A percentile compares a stretch with the other conserved stretches of the same genome.
These are phyloP conservation scores for Crepidodera aurea DNA, from an alignment of 2,888 invertebrate species.

Conservation along the genomic window DNA sequence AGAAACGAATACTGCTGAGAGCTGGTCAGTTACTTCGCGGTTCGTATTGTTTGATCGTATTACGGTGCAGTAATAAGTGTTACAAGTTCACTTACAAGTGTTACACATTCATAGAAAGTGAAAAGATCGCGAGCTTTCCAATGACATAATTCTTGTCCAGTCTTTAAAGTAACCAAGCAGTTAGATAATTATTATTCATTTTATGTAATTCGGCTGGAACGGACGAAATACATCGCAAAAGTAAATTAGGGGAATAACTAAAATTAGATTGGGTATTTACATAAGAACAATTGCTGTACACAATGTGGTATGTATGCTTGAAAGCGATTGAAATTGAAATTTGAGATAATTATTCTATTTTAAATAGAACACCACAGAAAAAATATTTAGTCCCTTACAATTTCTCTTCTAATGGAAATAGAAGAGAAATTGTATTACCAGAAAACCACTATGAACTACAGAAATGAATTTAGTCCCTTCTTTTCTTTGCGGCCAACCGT, in stretches of 20 bases:
- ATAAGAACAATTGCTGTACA: too few species aligned
- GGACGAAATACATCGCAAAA: neutral
- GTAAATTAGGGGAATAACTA: neutral
- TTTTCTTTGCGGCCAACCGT: too few species aligned
- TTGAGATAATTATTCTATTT: too few species aligned
- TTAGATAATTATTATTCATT: conserved; percentile 30
- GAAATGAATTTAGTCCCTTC: too few species aligned
- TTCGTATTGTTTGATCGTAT: conserved; percentile 5
- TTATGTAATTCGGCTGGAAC: conserved; percentile 22
- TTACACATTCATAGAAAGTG: conserved; percentile 44
- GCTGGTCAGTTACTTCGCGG: conserved; percentile 1
- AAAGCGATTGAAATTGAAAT: too few species aligned
- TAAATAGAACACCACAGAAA: too few species aligned
- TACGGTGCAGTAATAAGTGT: conserved; percentile 32
- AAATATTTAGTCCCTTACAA: too few species aligned
- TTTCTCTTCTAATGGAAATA: too few species aligned
- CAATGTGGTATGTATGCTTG: too few species aligned
- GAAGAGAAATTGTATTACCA: too few species aligned
- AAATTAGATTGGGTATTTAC: too few species aligned
- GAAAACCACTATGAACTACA: too few species aligned
- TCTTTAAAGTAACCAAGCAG: conserved; percentile 18
- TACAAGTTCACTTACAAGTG: conserved; percentile 39
- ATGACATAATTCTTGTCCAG: conserved; percentile 42
- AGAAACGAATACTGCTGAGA: neutral
- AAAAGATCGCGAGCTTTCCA: conserved; percentile 43